Evolutionary conservation across 2,113 vertebrate species (phyloP), one percentile per base, ranked within the genome.

Genomic region (Formicarius rufipectus): DNA sequence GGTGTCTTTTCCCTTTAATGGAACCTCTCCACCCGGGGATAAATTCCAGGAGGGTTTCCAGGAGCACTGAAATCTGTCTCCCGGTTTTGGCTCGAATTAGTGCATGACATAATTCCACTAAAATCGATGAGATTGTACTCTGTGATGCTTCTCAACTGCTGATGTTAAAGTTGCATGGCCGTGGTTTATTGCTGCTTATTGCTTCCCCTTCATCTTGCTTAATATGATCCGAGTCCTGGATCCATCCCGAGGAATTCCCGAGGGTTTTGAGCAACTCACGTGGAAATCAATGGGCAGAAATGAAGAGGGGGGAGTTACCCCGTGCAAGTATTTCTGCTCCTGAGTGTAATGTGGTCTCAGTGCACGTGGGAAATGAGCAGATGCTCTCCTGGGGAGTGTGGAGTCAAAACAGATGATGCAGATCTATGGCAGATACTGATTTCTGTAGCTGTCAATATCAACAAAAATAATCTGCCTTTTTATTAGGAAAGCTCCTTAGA

Each of bases 111-210:
- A 93, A 91, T 86, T 89, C 87, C 84, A 28, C 74, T 88, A 52
- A 96, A 97, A 95, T 94, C 82, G 42, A 92, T 96, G 86, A 19
- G 56, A 60, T 24, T 40, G 55, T 72, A 49, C 82, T 80, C 35
- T 24, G 72, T 31, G 76, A 92, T 45, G 92, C 52, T 74, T 71
- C 85, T 71, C 3, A 1, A 20, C 35, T 71, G 84, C 85, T 92
- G 92, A 75, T 68, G 50, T 75, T 66, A 60, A 89, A 92, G 73
- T 45, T 75, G 52, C 13, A 19, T 6, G 8, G 73, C 33, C n/a
- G 17, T 18, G 18, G 45, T 90, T 95, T 78, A 75, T 84, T 90
- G 59, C 71, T 87, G 4, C 60, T 82, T 63, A 49, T 13, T 94
- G 76, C 88, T 84, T 56, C 45, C 45, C 49, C 24, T 71, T 17